Evolutionary conservation across 2,113 vertebrate genomes (phyloP).

Genomic region (Ophiodon elongatus): DNA sequence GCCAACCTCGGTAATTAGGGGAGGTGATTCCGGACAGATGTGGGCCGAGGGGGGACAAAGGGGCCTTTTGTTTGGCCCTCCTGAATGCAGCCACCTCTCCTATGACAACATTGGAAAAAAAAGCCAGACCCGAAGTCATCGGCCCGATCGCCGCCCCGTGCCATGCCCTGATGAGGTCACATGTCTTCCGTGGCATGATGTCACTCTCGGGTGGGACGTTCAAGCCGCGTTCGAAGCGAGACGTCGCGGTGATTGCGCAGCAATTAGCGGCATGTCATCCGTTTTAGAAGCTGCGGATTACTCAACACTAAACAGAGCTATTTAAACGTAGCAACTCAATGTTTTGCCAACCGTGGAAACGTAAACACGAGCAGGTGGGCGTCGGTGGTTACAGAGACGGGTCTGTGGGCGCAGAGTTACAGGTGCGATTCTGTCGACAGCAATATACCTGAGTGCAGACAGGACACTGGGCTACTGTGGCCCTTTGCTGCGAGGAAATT

Average conservation of each 20-base stretch:
- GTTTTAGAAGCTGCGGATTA: neutral
- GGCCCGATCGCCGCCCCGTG: conserved; percentile 6
- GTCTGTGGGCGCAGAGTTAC: conserved; percentile 35
- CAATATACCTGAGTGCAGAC: conserved; percentile 30
- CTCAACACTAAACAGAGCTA: conserved; percentile 18
- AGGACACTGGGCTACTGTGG: conserved; percentile 25
- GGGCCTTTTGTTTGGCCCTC: conserved; percentile 78
- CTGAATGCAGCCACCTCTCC: conserved; percentile 64
- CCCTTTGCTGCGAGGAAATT: neutral
- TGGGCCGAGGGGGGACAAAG: conserved; percentile 73
- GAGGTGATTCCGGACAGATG: conserved; percentile 79
- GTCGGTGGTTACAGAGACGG: conserved; percentile 11
- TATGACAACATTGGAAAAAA: conserved; percentile 68
- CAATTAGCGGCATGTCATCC: conserved; percentile 12
- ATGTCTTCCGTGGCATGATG: conserved; percentile 58
- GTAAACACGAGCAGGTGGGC: conserved; percentile 41
- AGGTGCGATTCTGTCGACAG: conserved; percentile 46
- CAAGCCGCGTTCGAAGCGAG: conserved; percentile 39
- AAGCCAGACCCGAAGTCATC: conserved; percentile 37
- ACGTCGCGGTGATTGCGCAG: conserved; percentile 10
- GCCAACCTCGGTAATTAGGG: conserved; percentile 79
- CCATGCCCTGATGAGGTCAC: conserved; percentile 50
- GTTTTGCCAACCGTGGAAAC: conserved; percentile 46
- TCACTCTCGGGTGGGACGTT: conserved; percentile 63
- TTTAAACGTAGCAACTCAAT: conserved; percentile 6